Base-by-base conservation (phyloP, 2,888 invertebrate genomes). In the Acanthosepion lycidas region DNA sequence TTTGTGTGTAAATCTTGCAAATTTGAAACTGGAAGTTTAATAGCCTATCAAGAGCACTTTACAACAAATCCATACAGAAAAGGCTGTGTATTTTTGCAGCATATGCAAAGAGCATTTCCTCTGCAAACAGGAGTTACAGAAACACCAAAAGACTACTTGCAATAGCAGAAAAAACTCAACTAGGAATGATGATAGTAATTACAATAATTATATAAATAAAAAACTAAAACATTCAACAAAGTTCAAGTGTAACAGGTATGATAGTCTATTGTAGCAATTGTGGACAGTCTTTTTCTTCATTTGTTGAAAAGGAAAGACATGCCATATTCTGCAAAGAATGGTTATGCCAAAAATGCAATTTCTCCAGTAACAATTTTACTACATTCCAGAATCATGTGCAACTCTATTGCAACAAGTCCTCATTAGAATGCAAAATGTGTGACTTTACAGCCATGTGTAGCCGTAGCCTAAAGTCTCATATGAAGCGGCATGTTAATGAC, bases 401-500 rank as follows among this genome's bases (percentile, higher is more conserved):
- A 59, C 94, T 49, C n/a, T 78, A 96, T 93, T 59, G 55, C 23
- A 96, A 95, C 18, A 96, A 96, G 93, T 95, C 95, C 5, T 95
- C 96, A 5, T 94, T 97, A 91, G 96, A 96, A 95, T 97, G 97
- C 95, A 96, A 96, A 91, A 95, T 97, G 94, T 97, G 97, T 95
- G 97, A 97, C 94, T 97, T 97, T 95, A 96, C 96, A n/a, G 97
- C 97, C 2, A 96, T 96, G 12, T 97, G 97, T 6, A 96, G 96
- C 49, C 96, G 97, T 59, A 97, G 97, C 95, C 95, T 97, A 48
- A 97, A 97, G 95, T 97, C 97, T 18, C 97, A 97, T 97, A 97
- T 97, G 97, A 97, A 97, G 95, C 96, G 97, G 3, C 97, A 97
- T 95, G 96, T 97, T 51, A 97, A 97, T 95, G 97, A 97, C 95